phyloP scores from a whole-genome alignment of 1,140 invertebrate genomes.

The Panagrolaimus sp. region DNA sequence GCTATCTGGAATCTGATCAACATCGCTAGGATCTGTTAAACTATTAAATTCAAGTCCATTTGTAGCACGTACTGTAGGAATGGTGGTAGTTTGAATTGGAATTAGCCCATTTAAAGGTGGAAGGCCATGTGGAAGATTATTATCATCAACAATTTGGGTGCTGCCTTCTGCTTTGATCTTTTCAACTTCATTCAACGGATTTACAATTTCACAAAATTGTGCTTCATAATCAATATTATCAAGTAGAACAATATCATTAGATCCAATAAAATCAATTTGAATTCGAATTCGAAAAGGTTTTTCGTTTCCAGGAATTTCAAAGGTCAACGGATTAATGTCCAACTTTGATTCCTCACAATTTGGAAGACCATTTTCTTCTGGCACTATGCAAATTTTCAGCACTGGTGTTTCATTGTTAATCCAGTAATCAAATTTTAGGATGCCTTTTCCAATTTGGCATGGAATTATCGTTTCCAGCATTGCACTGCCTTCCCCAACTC shows the following conservation, averaged over 20 bases:
- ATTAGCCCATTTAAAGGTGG: background rate
- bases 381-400: constrained; percentile 41
- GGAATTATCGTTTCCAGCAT: constrained; percentile 37
- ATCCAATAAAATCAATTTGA: constrained; percentile 37
- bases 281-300: constrained; percentile 43
- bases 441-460: constrained; percentile 37
- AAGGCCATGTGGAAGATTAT: background rate
- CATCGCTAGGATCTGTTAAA: background rate
- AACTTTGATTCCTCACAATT: constrained; percentile 44
- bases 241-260: constrained; percentile 45
- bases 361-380: constrained; percentile 26
- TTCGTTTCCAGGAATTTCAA: constrained; percentile 41
- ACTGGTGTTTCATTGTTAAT: constrained; percentile 41
- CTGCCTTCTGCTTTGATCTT: background rate
- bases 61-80: background rate
- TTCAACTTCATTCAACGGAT: background rate
- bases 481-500: constrained; percentile 18
- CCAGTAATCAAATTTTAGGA: constrained; percentile 42
- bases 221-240: constrained; percentile 45
- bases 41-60: background rate
- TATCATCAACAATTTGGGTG: background rate
- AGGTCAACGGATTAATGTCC: constrained; percentile 43
- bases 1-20: background rate
- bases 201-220: constrained; percentile 38
- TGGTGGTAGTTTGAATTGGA: background rate